A percentile compares a stretch with the other conserved stretches of the same genome.
Conservation (phyloP, 2,888 invertebrate genomes). For the Caenorhabditis imperialis region DNA sequence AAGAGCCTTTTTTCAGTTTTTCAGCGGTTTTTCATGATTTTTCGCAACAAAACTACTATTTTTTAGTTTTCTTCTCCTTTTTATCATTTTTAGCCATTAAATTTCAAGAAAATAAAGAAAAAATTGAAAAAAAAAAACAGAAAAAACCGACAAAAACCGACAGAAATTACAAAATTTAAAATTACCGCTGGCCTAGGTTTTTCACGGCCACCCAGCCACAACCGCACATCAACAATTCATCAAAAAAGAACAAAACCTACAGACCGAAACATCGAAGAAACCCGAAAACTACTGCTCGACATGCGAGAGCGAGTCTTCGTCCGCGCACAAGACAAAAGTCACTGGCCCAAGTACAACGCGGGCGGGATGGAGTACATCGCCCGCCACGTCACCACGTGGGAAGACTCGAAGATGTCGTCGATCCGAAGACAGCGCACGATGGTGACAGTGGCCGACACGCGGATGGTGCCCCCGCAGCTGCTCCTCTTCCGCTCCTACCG, state of each 20-base stretch:
- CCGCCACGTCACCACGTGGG: conserved; percentile 50
- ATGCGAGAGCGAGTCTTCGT: conserved; percentile 51
- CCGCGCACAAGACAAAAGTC: conserved; percentile 19
- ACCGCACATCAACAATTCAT: background rate
- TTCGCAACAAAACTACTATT: too few relatives aligned
- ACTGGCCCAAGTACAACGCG: conserved; percentile 55
- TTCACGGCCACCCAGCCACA: too few relatives aligned
- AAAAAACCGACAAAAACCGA: too few relatives aligned
- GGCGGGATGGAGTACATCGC: conserved; percentile 56
- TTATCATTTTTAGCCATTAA: too few relatives aligned
- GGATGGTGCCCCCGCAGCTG: conserved; percentile 57
- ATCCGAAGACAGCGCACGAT: conserved; percentile 46
- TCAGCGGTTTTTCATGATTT: too few relatives aligned
- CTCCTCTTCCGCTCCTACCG: conserved; percentile 61
- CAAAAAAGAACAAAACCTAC: conserved; percentile 1
- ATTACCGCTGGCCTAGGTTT: too few relatives aligned
- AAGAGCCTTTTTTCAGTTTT: too few relatives aligned
- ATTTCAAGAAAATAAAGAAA: too few relatives aligned
- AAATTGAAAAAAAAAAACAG: too few relatives aligned
- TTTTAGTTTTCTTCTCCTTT: too few relatives aligned
- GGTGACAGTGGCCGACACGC: conserved; percentile 61
- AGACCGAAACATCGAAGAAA: conserved; percentile 49
- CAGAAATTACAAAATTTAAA: too few relatives aligned
- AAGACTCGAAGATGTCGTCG: conserved; percentile 43
- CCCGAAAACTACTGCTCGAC: conserved; percentile 39